Percentiles rank a stretch among this genome's conserved stretches.
phyloP scores from a whole-genome alignment of 37 sponge, comb jelly and placozoan genomes.

The Diacarnus erythraeanus region DNA sequence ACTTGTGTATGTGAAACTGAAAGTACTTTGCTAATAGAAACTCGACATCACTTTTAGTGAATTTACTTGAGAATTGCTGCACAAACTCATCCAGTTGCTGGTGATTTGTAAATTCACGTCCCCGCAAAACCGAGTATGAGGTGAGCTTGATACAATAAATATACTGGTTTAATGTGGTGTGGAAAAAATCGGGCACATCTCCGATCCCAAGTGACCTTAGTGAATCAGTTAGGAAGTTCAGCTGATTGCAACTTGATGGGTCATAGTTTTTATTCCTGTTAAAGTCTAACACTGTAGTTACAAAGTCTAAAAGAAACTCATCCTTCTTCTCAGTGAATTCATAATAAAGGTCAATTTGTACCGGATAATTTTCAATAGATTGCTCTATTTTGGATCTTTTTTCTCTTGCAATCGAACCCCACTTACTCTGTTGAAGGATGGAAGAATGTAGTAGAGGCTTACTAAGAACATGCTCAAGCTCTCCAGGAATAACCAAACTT shows the following conservation, averaged over 20 bases:
- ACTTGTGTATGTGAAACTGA: not conserved
- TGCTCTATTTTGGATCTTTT: not conserved
- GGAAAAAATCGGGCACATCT: not conserved
- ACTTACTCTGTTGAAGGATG: not conserved
- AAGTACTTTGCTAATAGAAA: not conserved
- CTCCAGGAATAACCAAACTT: conserved; percentile 1
- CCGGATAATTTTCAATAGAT: not conserved
- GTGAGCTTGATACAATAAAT: not conserved
- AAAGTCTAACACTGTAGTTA: not conserved
- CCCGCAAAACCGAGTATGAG: not conserved
- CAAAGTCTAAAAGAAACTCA: conserved; percentile 2
- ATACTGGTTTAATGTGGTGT: not conserved
- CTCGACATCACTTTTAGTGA: not conserved
- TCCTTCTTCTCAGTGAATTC: not conserved
- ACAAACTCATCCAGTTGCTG: conserved; percentile 9
- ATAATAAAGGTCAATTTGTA: not conserved
- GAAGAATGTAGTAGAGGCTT: not conserved
- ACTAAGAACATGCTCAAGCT: not conserved
- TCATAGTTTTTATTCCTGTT: conserved; percentile 7
- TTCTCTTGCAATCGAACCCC: not conserved
- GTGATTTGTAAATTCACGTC: not conserved
- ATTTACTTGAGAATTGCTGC: not conserved
- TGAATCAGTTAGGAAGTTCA: conserved; percentile 16
- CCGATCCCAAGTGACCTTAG: not conserved
- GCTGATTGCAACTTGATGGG: not conserved